Evolutionary conservation across 2,113 vertebrate species (phyloP), one percentile per base, ranked within the genome.

Genomic region (Scatophagus argus): DNA sequence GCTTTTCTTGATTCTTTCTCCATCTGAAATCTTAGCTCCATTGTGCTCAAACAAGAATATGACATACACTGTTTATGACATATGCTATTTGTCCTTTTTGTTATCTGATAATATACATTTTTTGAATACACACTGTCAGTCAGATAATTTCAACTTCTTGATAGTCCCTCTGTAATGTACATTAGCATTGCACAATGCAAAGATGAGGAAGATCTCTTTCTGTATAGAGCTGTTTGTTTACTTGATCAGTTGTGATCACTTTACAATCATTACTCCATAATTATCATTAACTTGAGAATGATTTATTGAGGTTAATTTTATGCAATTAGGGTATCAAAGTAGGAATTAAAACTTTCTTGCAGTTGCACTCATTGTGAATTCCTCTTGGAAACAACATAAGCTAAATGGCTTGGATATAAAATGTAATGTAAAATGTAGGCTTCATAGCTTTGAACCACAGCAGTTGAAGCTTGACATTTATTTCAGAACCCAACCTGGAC

Each of bases 251-350:
- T 23, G 8, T 39, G 14, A 59, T 10, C 16, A 32, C 13, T 49
- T 21, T 34, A 13, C 14, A 64, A 27, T 14, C 10, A 32, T 47
- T 47, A 32, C 25, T 55, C 14, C 2, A 46, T 21, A 51, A 25
- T 60, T 43, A n/a, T 65, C 36, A 60, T 61, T 23, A 23, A 46
- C 31, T 46, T 68, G 17, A 66, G 11, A 62, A 56, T 41, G 17
- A 72, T 34, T 51, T 64, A 63, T 51, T 70, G 43, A 65, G 60
- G 36, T 82, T 59, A 71, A 52, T 59, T 23, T 59, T 60, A 60
- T 70, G 8, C 51, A 58, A 43, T 25, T 71, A 27, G 3, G 21
- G 27, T 64, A 27, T 64, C 17, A 49, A n/a, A 49, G 47, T 43
- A 43, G 29, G 60, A 59, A 65, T 65, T 34, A 32, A 58, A 81